A percentile compares a stretch with the other conserved stretches of the same genome.
Conservation (phyloP, 2,113 vertebrate species). For the Phrynosoma blainvillii region DNA sequence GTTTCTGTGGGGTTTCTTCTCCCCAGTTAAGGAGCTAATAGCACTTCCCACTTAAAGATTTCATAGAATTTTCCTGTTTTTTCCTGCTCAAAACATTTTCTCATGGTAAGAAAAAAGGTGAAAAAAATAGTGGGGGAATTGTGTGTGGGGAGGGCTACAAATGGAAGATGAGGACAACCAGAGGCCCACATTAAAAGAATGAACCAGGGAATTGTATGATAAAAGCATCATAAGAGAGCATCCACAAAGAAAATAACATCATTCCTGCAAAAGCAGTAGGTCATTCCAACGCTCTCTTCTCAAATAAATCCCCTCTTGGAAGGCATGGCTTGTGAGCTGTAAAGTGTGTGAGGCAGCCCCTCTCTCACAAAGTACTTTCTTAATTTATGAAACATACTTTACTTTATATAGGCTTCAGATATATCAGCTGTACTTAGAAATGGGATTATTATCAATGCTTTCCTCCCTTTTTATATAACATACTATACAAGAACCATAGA, state of each 20-base stretch:
- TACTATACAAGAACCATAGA: background rate
- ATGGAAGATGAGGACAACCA: background rate
- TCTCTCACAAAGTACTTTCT: no score
- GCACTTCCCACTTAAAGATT: background rate
- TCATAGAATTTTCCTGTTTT: no score
- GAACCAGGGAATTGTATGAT: background rate
- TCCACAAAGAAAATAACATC: background rate
- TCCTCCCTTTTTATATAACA: background rate
- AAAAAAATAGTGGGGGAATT: no score
- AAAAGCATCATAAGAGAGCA: background rate
- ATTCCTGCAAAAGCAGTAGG: background rate
- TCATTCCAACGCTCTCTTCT: background rate
- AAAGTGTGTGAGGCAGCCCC: no score
- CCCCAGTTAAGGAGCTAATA: background rate
- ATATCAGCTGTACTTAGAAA: background rate
- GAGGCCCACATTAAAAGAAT: background rate
- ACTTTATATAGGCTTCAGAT: background rate
- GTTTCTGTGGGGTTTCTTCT: background rate
- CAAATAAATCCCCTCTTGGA: background rate
- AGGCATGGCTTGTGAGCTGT: background rate
- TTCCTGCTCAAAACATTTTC: background rate
- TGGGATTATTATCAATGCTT: background rate
- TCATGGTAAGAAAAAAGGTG: background rate
- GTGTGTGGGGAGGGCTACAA: background rate
- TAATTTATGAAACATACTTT: no score